phyloP scores from a whole-genome alignment of 2,113 vertebrate genomes.

The Nanger granti region DNA sequence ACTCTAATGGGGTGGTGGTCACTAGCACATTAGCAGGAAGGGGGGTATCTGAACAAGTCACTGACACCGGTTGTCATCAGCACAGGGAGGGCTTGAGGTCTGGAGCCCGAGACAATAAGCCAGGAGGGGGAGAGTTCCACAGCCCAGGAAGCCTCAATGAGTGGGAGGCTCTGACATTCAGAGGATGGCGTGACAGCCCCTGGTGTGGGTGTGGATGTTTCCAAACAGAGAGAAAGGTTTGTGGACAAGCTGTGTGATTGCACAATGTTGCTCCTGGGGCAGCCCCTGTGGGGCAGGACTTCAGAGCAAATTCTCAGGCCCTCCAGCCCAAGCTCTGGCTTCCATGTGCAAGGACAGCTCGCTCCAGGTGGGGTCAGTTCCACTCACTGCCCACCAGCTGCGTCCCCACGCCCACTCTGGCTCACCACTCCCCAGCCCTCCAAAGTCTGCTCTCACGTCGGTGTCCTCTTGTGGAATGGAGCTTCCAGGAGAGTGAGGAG shows the following conservation, averaged over 20 bases:
- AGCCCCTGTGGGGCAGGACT: background rate
- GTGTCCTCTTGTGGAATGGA: background rate
- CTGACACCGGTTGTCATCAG: background rate
- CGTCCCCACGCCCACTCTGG: background rate
- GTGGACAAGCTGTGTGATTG: background rate
- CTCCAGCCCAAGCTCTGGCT: background rate
- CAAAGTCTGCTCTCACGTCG: background rate
- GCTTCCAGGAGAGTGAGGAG: background rate
- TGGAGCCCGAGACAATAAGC: background rate
- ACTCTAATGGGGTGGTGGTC: accelerated
- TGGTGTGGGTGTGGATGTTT: background rate
- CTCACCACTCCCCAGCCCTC: background rate
- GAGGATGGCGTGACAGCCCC: background rate
- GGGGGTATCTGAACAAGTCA: too few relatives aligned
- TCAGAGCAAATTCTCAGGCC: background rate
- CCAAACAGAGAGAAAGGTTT: background rate
- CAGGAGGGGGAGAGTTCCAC: background rate
- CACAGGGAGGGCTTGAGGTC: background rate
- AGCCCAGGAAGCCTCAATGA: background rate
- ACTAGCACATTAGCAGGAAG: background rate
- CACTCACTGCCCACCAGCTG: background rate
- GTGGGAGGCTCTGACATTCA: background rate
- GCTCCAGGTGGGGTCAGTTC: background rate
- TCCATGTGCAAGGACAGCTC: background rate
- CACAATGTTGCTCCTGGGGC: background rate